Conservation (phyloP, 2,888 invertebrate genomes). For the Girardia tigrina region DNA sequence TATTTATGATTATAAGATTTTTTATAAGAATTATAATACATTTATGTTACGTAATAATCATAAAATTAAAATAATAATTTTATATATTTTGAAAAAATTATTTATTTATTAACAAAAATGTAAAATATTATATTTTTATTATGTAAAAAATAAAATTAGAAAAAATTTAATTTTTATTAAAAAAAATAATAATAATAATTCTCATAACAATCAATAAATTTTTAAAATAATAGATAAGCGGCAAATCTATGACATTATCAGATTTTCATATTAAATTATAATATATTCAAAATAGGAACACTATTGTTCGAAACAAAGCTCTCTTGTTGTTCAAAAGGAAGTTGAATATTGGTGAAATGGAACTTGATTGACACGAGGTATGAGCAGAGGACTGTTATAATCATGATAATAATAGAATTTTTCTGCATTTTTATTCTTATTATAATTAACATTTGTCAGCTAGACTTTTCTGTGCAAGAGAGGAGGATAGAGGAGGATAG, state of each 20-base stretch:
- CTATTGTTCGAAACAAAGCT: conserved; percentile 8
- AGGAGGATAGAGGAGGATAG: not conserved
- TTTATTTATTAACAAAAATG: too few relatives aligned
- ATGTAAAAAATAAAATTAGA: too few relatives aligned
- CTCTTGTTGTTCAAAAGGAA: conserved; percentile 19
- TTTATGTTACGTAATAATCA: too few relatives aligned
- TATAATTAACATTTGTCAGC: conserved; percentile 17
- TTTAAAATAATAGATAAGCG: conserved; percentile 4
- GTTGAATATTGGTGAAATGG: conserved; percentile 23
- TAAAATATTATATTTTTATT: too few relatives aligned
- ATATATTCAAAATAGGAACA: conserved; percentile 19
- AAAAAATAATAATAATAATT: not conserved
- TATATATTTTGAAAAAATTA: too few relatives aligned
- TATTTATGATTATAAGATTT: too few relatives aligned
- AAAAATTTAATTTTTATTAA: not conserved
- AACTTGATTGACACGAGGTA: conserved; percentile 20
- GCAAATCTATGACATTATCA: conserved; percentile 23
- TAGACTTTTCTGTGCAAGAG: not conserved
- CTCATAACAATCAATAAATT: not conserved
- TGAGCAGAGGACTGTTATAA: conserved; percentile 17
- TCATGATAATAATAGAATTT: conserved; percentile 18
- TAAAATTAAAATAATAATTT: too few relatives aligned
- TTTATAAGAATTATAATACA: too few relatives aligned
- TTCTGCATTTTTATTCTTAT: conserved; percentile 23
- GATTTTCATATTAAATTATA: conserved; percentile 20